Evolutionary conservation across 2,888 invertebrate species (phyloP), one percentile per base, ranked within the genome.

Genomic region (Spisula subtruncata): DNA sequence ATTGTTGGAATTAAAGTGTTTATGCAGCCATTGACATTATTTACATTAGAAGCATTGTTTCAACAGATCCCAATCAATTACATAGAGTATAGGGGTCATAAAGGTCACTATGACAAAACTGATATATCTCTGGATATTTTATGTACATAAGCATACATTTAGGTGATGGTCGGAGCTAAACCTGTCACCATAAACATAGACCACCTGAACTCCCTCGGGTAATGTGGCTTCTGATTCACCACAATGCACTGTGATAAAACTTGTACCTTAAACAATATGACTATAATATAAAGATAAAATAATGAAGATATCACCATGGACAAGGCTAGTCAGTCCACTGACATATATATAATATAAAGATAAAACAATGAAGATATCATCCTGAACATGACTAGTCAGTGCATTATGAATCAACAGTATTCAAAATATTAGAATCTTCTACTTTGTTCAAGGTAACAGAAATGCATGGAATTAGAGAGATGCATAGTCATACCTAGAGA

Each of bases 31-130:
- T 75, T 32, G 16, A 25, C 35, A 75, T 0, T n/a, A n/a, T 75
- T 5, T 16, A 12, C 16, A 12, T 25, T 75, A 35, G 4, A 16
- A 75, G 25, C 75, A 75, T 75, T 75, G 35, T 32, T 75, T 75
- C 1, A 75, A 75, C 32, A 75, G 35, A 35, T 32, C 25, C 60
- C 32, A 75, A 75, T 75, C 75, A 75, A 75, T 75, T 75, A 25
- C 20, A 25, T 8, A 41, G 41, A 32, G 75, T 5, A 25, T 8
- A 41, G 41, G 32, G 75, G 14, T 75, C 75, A 75, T 66, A 25
- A 66, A 66, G 60, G 60, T 66, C 60, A 66, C 25, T 25, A 25
- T 25, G 51, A 51, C 51, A 66, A 6, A n/a, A 25, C 25, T 25
- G 60, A 66, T 66, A 66, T 66, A 66, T 25, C 60, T 66, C 10